phyloP scores from a whole-genome alignment of 1,140 invertebrate genomes.

The Scaptomyza hsui region DNA sequence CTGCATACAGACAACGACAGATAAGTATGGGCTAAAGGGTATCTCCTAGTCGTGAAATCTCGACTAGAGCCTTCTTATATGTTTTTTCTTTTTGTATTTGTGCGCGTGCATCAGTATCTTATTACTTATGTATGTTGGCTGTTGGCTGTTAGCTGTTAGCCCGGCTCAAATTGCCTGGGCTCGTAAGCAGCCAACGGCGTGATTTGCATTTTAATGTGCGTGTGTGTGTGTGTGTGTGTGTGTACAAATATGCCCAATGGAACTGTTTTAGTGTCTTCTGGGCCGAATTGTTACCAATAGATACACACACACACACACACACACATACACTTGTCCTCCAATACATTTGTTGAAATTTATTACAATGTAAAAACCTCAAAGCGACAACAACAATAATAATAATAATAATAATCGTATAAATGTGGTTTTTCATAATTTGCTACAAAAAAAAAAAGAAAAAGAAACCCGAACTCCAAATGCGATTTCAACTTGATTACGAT shows the following conservation, averaged over 20 bases:
- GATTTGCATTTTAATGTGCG: conserved; percentile 77
- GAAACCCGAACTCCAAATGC: conserved; percentile 5
- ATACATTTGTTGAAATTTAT: conserved; percentile 27
- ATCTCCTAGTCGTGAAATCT: too few species aligned
- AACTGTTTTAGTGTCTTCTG: conserved; percentile 23
- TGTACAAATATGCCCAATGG: conserved; percentile 44
- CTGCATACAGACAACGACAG: too few species aligned
- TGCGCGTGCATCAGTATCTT: conserved; percentile 65
- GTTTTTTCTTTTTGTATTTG: conserved; percentile 27
- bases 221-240: conserved; percentile 29
- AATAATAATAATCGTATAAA: conserved; percentile 14
- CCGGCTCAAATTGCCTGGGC: conserved; percentile 65
- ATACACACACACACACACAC: conserved; percentile 3
- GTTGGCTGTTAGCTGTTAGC: conserved; percentile 34
- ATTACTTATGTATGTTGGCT: conserved; percentile 62
- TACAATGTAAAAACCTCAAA: conserved; percentile 1
- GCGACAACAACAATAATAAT: conserved; percentile 2
- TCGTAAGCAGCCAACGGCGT: conserved; percentile 51
- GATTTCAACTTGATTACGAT: conserved; percentile 27
- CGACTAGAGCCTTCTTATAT: too few species aligned
- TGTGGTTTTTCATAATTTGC: conserved; percentile 45
- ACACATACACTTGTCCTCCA: neutral
- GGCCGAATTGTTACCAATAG: neutral
- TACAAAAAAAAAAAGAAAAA: conserved; percentile 11
- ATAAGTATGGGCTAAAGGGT: too few species aligned